Percentiles rank a stretch among this genome's conserved stretches.
These are phyloP conservation scores for Heteractis magnifica DNA, from an alignment of 92 coral and sea anemone genomes.

Conservation along the genomic window DNA sequence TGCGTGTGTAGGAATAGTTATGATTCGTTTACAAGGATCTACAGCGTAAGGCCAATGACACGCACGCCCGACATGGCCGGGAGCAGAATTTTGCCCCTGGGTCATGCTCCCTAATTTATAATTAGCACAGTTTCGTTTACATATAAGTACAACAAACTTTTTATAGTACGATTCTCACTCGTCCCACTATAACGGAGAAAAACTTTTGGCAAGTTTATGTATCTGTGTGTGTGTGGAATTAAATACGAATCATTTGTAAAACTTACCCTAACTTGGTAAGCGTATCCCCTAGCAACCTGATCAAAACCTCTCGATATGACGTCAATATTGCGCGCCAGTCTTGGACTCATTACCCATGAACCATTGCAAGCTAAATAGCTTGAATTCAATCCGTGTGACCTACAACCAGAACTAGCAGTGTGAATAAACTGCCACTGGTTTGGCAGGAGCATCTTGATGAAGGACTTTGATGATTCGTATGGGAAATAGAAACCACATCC, in stretches of 20 bases:
- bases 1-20: no score
- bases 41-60: no score
- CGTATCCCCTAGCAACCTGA: conserved; percentile 46
- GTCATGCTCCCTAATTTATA: no score
- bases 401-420: conserved; percentile 22
- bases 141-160: no score
- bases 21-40: no score
- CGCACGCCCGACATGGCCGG: no score
- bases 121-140: no score
- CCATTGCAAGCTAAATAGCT: conserved; percentile 33
- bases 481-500: conserved; percentile 43
- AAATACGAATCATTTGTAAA: neutral
- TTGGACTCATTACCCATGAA: conserved; percentile 16
- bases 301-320: conserved; percentile 24
- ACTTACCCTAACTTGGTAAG: conserved; percentile 39
- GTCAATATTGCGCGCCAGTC: conserved; percentile 11
- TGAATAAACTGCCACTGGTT: conserved; percentile 28
- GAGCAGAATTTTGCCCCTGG: no score
- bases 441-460: conserved; percentile 1
- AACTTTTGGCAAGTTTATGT: no score
- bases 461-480: conserved; percentile 26
- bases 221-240: neutral
- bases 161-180: no score
- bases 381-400: neutral
- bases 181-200: no score